Percentiles rank a stretch among this genome's conserved stretches.
Evolutionary conservation across 2,797 vertebrate species (phyloP).

Genomic region (Champsocephalus esox): DNA sequence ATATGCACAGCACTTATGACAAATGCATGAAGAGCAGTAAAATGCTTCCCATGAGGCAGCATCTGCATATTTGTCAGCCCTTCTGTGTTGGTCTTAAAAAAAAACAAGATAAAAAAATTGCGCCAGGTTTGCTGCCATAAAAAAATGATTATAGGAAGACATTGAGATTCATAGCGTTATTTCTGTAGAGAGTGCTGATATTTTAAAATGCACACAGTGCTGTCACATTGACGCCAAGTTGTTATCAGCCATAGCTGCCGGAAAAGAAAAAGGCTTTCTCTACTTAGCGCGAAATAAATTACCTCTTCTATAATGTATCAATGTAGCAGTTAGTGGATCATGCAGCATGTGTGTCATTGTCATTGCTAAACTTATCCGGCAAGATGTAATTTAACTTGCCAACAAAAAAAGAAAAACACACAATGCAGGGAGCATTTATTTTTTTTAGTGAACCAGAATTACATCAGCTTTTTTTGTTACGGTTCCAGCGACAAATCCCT

Average conservation of each 20-base stretch:
- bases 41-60: constrained; percentile 61
- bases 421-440: no score
- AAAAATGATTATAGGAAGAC: constrained; percentile 58
- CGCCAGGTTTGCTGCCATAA: constrained; percentile 37
- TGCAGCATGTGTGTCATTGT: constrained; percentile 5
- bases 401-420: background rate
- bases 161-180: constrained; percentile 55
- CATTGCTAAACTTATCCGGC: background rate
- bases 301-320: constrained; percentile 29
- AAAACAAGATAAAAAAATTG: constrained; percentile 35
- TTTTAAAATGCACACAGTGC: constrained; percentile 45
- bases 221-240: constrained; percentile 23
- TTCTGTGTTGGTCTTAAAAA: constrained; percentile 41
- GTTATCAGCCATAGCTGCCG: constrained; percentile 48
- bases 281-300: constrained; percentile 26
- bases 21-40: constrained; percentile 45
- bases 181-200: constrained; percentile 42
- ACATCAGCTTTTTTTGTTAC: background rate
- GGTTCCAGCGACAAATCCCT: background rate
- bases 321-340: constrained; percentile 7
- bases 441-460: no score
- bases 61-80: constrained; percentile 61
- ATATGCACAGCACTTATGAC: constrained; percentile 43
- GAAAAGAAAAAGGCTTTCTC: constrained; percentile 36
- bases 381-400: background rate